Base-by-base conservation (phyloP, 2,888 invertebrate genomes). In the Melangyna quadrimaculata region DNA sequence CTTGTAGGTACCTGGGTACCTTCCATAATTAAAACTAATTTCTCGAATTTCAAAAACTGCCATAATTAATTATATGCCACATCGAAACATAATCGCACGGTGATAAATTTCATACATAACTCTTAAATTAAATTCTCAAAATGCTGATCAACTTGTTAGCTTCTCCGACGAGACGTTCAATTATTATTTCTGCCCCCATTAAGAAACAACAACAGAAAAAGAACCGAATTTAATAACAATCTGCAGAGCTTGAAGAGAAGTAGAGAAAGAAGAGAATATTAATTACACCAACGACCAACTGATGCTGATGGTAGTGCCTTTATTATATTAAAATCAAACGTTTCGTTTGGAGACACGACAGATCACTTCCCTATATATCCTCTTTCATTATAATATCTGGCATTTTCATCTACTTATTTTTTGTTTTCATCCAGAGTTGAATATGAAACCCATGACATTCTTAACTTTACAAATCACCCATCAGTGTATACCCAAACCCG, bases 381-480 rank as follows among this genome's bases (percentile, higher is more conserved):
- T 35, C 14, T 48, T 43, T 71, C 17, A 55, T 53, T 63, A 61
- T 45, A 40, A 6, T 77, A 27, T 17, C 32, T 19, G 40, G 27
- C 37, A 57, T 45, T 45, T 57, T 48, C 57, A 57, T 63, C 71
- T 35, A 51, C 55, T 61, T 45, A 32, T 65, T 57, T 10, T n/a
- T n/a, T n/a, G n/a, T n/a, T n/a, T n/a, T n/a, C n/a, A n/a, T n/a
- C n/a, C 7, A 10, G 10, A 22, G 5, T 6, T 6, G 29, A 65
- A 65, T 17, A n/a, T n/a, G n/a, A n/a, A n/a, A n/a, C 19, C 24
- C 27, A 32, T 45, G 48, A 67, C 45, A 65, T 48, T 57, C 55
- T 22, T 57, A 22, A 27, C 32, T 32, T 51, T 14, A n/a, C 24
- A 45, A 19, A 65, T 19, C 22, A 45, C 45, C 48, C 24, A 51